Percentiles rank a stretch among this genome's conserved stretches.
Conservation (phyloP, 2,888 invertebrate genomes). For the Cataglyphis rosenhaueri region DNA sequence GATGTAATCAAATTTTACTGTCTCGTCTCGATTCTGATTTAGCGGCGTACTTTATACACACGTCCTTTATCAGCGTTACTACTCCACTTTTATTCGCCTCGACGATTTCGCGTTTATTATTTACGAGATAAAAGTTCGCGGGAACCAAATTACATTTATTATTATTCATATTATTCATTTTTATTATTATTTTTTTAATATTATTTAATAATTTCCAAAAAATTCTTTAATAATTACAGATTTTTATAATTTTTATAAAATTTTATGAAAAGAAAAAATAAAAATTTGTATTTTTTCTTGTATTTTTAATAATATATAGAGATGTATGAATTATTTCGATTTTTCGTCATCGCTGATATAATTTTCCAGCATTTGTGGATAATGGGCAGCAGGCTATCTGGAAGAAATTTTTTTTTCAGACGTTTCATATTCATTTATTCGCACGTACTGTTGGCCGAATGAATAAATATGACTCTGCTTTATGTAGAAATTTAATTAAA, state of each 20-base stretch:
- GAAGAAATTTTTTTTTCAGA: not conserved
- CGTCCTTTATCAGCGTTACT: not conserved
- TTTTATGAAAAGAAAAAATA: not conserved
- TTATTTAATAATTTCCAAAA: not conserved
- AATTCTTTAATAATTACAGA: not conserved
- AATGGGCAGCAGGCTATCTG: not conserved
- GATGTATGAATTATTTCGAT: not conserved
- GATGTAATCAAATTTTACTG: conserved; percentile 65
- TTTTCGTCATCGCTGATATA: not conserved
- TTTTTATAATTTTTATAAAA: not conserved
- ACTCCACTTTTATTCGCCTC: not conserved
- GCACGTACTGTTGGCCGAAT: conserved; percentile 25
- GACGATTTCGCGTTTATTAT: conserved; percentile 5
- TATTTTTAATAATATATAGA: not conserved
- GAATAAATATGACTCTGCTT: conserved; percentile 46
- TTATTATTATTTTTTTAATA: not conserved
- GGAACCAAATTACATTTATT: not conserved
- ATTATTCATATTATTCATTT: not conserved
- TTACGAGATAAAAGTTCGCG: not conserved
- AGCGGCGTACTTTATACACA: conserved; percentile 4
- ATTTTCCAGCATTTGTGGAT: conserved; percentile 1
- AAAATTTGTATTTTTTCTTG: not conserved
- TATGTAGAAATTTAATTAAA: conserved; percentile 48
- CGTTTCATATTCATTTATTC: conserved; percentile 39
- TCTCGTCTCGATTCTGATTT: conserved; percentile 21